Conservation (phyloP, 2,888 invertebrate species). For the Mythimna loreyi region DNA sequence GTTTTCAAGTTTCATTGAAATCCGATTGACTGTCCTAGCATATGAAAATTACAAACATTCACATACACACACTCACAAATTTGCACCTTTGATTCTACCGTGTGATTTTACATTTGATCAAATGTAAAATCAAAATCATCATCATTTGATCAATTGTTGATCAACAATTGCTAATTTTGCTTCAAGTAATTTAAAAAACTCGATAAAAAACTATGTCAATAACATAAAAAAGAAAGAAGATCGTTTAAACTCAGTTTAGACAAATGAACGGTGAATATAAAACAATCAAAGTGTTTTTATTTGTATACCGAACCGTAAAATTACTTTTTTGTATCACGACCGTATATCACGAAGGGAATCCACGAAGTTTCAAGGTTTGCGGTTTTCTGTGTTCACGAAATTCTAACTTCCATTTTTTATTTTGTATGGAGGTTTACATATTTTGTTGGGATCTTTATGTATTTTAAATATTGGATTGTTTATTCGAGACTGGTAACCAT, state of each 20-base stretch:
- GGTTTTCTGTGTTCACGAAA: constrained; percentile 54
- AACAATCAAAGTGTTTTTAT: constrained; percentile 32
- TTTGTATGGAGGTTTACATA: neutral
- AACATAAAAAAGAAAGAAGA: constrained; percentile 26
- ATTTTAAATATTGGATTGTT: neutral
- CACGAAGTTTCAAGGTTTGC: constrained; percentile 54
- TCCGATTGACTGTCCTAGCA: no score
- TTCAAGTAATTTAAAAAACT: constrained; percentile 15
- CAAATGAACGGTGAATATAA: constrained; percentile 32
- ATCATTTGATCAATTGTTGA: no score
- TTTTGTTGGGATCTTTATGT: constrained; percentile 1
- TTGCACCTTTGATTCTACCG: no score
- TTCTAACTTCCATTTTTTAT: constrained; percentile 48
- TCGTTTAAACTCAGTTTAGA: neutral
- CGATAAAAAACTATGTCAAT: constrained; percentile 9
- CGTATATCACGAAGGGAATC: constrained; percentile 40
- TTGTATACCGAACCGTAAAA: constrained; percentile 29
- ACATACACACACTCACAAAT: no score
- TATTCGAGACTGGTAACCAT: neutral
- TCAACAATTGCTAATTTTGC: constrained; percentile 17
- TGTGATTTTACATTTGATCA: no score
- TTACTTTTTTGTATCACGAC: constrained; percentile 41
- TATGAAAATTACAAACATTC: no score
- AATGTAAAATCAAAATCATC: no score
- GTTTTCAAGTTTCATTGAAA: no score